Conservation (phyloP, 2,888 invertebrate species). For the Ichneumoninae sp. region DNA sequence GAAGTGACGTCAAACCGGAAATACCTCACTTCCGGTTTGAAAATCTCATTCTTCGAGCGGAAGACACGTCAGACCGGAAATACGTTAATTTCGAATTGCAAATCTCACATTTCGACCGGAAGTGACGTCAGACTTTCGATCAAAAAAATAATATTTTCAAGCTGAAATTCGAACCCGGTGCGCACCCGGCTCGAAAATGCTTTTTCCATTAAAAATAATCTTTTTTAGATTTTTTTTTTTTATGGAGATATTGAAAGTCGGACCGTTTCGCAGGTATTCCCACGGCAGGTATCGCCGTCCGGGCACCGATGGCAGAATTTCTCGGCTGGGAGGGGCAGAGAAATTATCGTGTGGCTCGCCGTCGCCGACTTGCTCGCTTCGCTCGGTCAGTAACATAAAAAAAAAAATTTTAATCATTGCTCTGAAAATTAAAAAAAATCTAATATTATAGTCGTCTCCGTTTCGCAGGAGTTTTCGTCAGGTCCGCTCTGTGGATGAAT, state of each 20-base stretch:
- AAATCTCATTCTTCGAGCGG: too few relatives aligned
- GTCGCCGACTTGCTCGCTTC: constrained; percentile 92
- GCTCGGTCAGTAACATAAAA: constrained; percentile 85
- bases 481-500: constrained; percentile 89
- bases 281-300: constrained; percentile 86
- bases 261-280: constrained; percentile 87
- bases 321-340: constrained; percentile 88
- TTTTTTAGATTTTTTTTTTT: background rate
- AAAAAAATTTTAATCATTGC: background rate
- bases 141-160: too few relatives aligned
- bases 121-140: too few relatives aligned
- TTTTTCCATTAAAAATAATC: background rate
- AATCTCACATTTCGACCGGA: too few relatives aligned
- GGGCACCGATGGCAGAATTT: constrained; percentile 86
- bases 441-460: background rate
- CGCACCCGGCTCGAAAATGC: background rate
- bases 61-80: too few relatives aligned
- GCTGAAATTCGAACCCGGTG: too few relatives aligned
- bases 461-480: constrained; percentile 88
- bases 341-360: constrained; percentile 92
- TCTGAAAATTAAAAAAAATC: constrained; percentile 62
- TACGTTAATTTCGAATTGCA: too few relatives aligned
- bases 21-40: too few relatives aligned
- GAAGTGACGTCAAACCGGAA: too few relatives aligned
- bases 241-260: background rate